phyloP scores from a whole-genome alignment of 2,888 invertebrate genomes.

The Campaea margaritaria region DNA sequence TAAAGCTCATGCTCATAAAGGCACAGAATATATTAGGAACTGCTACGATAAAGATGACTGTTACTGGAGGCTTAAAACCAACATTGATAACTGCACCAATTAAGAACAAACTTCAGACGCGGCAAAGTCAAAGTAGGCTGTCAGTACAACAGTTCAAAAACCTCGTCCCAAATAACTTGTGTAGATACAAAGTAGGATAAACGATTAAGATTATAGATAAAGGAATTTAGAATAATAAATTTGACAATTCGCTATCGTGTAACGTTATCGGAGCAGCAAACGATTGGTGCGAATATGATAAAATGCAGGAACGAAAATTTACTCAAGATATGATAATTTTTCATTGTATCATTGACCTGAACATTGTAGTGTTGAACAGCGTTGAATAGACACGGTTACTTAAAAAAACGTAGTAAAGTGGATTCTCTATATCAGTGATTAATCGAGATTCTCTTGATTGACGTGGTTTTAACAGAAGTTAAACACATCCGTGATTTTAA shows the following conservation, averaged over 20 bases:
- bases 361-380: slow-evolving; percentile 2
- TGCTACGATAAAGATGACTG: no score
- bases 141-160: slow-evolving; percentile 19
- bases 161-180: slow-evolving; percentile 16
- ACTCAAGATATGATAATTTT: slow-evolving; percentile 51
- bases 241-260: slow-evolving; percentile 48
- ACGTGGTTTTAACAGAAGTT: background rate
- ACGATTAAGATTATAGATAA: slow-evolving; percentile 24
- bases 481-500: background rate
- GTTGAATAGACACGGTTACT: background rate
- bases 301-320: slow-evolving; percentile 59
- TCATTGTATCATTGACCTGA: slow-evolving; percentile 39
- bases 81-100: slow-evolving; percentile 18
- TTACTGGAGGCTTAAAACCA: slow-evolving; percentile 14
- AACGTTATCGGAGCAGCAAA: slow-evolving; percentile 50
- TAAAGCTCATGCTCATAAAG: slow-evolving; percentile 10
- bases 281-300: slow-evolving; percentile 63
- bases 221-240: slow-evolving; percentile 20
- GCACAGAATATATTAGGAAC: no score
- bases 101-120: slow-evolving; percentile 12
- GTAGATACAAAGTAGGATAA: slow-evolving; percentile 18
- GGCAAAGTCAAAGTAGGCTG: slow-evolving; percentile 15
- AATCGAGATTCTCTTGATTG: slow-evolving; percentile 31
- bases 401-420: slow-evolving; percentile 1
- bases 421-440: slow-evolving; percentile 15